phyloP scores from a whole-genome alignment of 2,888 invertebrate species.

The Catocala fraxini region DNA sequence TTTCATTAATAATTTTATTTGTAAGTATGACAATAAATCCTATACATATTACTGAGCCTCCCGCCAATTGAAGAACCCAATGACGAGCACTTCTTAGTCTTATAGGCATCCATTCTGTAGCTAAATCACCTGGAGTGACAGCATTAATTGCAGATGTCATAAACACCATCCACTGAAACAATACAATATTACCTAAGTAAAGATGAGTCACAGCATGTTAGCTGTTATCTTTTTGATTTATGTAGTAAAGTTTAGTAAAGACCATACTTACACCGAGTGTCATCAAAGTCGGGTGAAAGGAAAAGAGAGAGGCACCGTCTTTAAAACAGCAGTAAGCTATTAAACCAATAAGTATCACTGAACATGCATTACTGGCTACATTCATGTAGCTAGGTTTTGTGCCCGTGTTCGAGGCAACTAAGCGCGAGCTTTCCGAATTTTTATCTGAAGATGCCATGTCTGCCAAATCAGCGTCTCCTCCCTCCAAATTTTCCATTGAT shows the following conservation, averaged over 20 bases:
- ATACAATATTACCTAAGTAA: constrained; percentile 6
- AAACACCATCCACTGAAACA: constrained; percentile 80
- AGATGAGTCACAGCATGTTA: no score
- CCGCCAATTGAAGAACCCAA: constrained; percentile 79
- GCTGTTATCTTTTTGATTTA: background rate
- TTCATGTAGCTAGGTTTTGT: constrained; percentile 75
- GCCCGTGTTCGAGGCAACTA: constrained; percentile 65
- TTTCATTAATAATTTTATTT: constrained; percentile 74
- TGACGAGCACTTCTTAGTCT: constrained; percentile 81
- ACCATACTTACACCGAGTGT: constrained; percentile 75
- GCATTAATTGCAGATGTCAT: constrained; percentile 84
- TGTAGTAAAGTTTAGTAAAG: background rate
- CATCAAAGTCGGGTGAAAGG: constrained; percentile 84
- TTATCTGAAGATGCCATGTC: constrained; percentile 69
- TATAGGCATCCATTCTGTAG: constrained; percentile 86
- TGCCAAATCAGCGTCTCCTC: constrained; percentile 39
- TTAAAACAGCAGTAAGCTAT: constrained; percentile 74
- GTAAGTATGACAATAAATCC: constrained; percentile 79
- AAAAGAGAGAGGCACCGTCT: constrained; percentile 72
- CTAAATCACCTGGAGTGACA: constrained; percentile 81
- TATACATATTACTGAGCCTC: constrained; percentile 62
- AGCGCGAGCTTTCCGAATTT: constrained; percentile 74
- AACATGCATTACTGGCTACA: constrained; percentile 72
- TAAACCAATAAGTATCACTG: constrained; percentile 69
- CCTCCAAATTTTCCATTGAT: constrained; percentile 56